phyloP scores from a whole-genome alignment of 1,140 invertebrate species.

The Drosophila tani region DNA sequence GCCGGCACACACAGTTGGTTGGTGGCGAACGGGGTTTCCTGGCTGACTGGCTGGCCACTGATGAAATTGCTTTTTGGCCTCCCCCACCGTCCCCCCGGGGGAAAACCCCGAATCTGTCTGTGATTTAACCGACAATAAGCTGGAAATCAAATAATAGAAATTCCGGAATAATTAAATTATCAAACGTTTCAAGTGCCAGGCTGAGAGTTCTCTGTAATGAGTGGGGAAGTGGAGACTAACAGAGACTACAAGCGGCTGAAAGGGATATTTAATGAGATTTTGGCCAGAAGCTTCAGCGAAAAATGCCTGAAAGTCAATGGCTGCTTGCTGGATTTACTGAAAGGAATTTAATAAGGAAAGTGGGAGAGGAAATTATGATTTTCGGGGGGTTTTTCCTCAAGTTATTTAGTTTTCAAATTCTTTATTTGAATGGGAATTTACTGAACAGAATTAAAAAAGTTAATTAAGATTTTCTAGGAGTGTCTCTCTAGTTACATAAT shows the following conservation, averaged over 20 bases:
- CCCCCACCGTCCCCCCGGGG: neutral
- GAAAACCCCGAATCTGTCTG: slow-evolving; percentile 36
- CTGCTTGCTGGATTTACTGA: neutral
- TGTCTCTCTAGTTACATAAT: too few species aligned
- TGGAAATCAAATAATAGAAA: slow-evolving; percentile 52
- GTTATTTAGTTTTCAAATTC: too few species aligned
- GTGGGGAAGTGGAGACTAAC: neutral
- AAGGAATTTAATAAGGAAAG: neutral
- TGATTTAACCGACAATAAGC: slow-evolving; percentile 55
- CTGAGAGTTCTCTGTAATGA: slow-evolving; percentile 9
- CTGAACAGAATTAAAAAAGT: too few species aligned
- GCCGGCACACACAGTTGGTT: slow-evolving; percentile 33
- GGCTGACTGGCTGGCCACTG: slow-evolving; percentile 20
- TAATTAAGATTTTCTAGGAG: too few species aligned
- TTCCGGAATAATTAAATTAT: slow-evolving; percentile 57
- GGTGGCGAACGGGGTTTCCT: slow-evolving; percentile 17
- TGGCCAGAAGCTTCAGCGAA: neutral
- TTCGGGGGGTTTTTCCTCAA: neutral
- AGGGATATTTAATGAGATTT: slow-evolving; percentile 27
- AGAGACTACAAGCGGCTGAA: neutral
- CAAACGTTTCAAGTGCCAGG: slow-evolving; percentile 30
- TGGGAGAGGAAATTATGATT: neutral
- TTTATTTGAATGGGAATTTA: too few species aligned
- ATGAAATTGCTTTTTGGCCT: slow-evolving; percentile 53
- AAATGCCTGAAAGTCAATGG: neutral